Evolutionary conservation across 1,140 invertebrate species (phyloP), one percentile per base, ranked within the genome.

Genomic region (Drosophila pandora): DNA sequence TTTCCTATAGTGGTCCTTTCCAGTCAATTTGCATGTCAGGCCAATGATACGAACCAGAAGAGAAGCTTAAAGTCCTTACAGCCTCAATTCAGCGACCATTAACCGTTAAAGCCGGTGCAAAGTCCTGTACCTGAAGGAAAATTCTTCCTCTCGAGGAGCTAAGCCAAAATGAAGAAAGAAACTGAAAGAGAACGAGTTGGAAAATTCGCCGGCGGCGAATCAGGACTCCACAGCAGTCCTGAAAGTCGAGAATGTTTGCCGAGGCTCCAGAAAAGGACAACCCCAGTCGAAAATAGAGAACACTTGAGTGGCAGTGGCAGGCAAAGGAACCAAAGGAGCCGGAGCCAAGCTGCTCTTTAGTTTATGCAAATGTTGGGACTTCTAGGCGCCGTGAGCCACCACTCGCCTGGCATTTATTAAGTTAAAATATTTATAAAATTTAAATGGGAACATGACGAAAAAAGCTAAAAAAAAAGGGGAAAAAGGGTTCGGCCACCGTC

Each of bases 341-440:
- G 49, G 43, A 39, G 49, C 10, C 23, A 22, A 39, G 61, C 57
- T 50, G 10, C 49, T 56, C 41, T 67, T 61, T 49, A 79, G 80
- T 76, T 84, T 79, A 84, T 84, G 81, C 59, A 85, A 84, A 84
- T 85, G 49, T 62, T 60, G 55, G 67, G 62, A 57, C 65, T 70
- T 65, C 30, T 41, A 62, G 79, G 79, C 75, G 75, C 59, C 79
- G 52, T 37, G 17, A 58, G 53, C 81, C 53, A 64, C 65, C 78
- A 69, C 60, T 52, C 62, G 71, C 62, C 56, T 41, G 41, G 67
- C 76, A 84, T 84, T 85, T 84, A 84, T 84, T 80, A 84, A 68
- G 65, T 84, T 85, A 76, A 76, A 84, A 79, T 84, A 84, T 84
- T 84, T 84, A 84, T 79, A 84, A 79, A 84, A 72, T 84, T 76